A percentile compares a stretch with the other conserved stretches of the same genome.
Evolutionary conservation across 2,797 vertebrate species (phyloP).

Genomic region (Lepus oiostolus): DNA sequence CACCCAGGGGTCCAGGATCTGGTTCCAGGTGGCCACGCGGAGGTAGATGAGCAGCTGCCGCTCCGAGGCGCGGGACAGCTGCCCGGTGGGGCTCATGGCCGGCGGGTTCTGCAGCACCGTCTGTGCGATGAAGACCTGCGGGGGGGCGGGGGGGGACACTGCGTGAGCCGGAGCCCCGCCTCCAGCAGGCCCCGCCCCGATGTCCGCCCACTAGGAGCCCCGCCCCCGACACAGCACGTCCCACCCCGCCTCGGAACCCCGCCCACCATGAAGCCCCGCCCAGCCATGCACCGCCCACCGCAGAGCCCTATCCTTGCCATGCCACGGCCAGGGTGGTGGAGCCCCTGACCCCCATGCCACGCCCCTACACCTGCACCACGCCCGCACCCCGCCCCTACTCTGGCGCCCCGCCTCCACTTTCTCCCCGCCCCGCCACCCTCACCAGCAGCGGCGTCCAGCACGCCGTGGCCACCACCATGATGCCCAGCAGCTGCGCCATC

Average conservation of each 20-base stretch:
- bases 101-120: slow-evolving; percentile 87
- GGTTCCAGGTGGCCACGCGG: slow-evolving; percentile 97
- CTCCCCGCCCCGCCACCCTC: slow-evolving; percentile 77
- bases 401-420: too few species aligned
- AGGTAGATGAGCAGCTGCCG: slow-evolving; percentile 92
- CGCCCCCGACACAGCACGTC: too few species aligned
- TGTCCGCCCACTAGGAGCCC: too few species aligned
- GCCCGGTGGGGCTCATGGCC: rapidly evolving
- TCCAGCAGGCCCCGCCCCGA: too few species aligned
- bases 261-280: too few species aligned
- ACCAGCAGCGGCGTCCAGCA: slow-evolving; percentile 98
- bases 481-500: slow-evolving; percentile 97
- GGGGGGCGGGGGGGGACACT: not conserved
- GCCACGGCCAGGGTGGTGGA: too few species aligned
- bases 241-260: too few species aligned
- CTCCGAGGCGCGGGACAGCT: slow-evolving; percentile 80
- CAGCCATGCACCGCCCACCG: too few species aligned
- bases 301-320: too few species aligned
- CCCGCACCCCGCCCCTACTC: too few species aligned
- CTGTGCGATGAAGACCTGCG: slow-evolving; percentile 94
- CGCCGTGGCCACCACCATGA: slow-evolving; percentile 95
- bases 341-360: too few species aligned
- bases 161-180: not conserved
- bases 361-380: too few species aligned
- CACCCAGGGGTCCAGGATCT: slow-evolving; percentile 98